Percentiles rank a stretch among this genome's conserved stretches.
Conservation (phyloP, 2,113 vertebrate genomes). For the western clawed frog (Xenopus tropicalis) region DNA sequence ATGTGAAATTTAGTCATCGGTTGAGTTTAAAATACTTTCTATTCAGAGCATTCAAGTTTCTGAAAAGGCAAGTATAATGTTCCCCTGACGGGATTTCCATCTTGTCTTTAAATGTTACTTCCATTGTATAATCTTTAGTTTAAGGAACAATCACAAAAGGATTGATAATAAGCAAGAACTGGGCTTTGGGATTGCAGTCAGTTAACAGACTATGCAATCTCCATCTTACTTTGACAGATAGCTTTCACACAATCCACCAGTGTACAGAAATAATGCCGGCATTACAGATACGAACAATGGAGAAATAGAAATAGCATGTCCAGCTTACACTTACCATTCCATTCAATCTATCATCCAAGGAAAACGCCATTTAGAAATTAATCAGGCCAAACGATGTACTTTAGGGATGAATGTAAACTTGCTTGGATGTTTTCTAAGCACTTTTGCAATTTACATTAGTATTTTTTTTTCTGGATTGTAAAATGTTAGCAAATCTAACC, state of each 20-base stretch:
- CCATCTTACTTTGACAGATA: slow-evolving; percentile 35
- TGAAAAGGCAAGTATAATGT: slow-evolving; percentile 43
- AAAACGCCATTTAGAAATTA: slow-evolving; percentile 38
- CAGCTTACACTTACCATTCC: too few species aligned
- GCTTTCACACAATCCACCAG: slow-evolving; percentile 33
- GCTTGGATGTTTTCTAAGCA: too few species aligned
- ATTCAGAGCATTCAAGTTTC: slow-evolving; percentile 36
- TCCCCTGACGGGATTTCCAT: slow-evolving; percentile 28
- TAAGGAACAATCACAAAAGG: slow-evolving; percentile 22
- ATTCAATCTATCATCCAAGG: neutral
- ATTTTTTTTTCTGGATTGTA: too few species aligned
- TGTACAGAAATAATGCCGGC: slow-evolving; percentile 46
- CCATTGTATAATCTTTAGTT: slow-evolving; percentile 38
- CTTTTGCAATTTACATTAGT: too few species aligned
- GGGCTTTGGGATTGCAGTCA: slow-evolving; percentile 1
- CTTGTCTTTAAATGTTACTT: slow-evolving; percentile 24
- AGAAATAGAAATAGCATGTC: slow-evolving; percentile 19
- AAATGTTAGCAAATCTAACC: too few species aligned
- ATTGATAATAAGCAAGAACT: slow-evolving; percentile 25
- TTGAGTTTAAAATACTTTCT: slow-evolving; percentile 28
- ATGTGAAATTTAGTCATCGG: slow-evolving; percentile 41
- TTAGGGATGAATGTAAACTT: too few species aligned
- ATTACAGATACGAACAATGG: slow-evolving; percentile 47
- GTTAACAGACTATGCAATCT: slow-evolving; percentile 36
- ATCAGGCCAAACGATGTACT: slow-evolving; percentile 43